Evolutionary conservation across 2,888 invertebrate genomes (phyloP), one percentile per base, ranked within the genome.

Genomic region (Sesia bembeciformis): DNA sequence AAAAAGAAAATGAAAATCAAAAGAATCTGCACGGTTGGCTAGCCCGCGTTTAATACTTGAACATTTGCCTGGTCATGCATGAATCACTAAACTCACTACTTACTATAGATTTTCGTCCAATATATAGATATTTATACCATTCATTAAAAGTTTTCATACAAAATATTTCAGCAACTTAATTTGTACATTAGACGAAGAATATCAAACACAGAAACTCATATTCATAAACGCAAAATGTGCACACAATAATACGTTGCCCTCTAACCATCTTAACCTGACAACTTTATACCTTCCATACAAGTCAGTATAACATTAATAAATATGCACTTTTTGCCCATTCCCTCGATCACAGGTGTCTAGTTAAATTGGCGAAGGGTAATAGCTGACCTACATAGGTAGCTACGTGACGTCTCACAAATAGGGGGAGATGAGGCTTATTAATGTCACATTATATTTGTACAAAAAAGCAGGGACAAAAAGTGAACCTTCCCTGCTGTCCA

Each of bases 391-490:
- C 75, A 77, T 64, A 68, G 72, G 77, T 72, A 72, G 43, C 46
- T 39, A 58, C 73, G 70, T 74, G 75, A 76, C 74, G 74, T 73
- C 67, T 69, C 68, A 52, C 64, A 64, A 70, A 73, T 75, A 76
- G 72, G 72, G 74, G 62, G 72, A 71, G 73, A 70, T 69, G 73
- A 70, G 76, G 76, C 80, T 82, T 76, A 80, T 81, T 80, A 80
- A 81, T 76, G 81, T 79, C 76, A 75, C 74, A 80, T 81, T 81
- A 79, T 77, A 76, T 75, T 72, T 61, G 68, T 66, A 71, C 70
- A 52, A 46, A 74, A 81, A 78, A 71, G 66, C 68, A 58, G 60
- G 66, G 62, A 68, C 70, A 78, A 82, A 84, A 81, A 77, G 72
- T 75, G 70, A 72, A 72, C 78, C 76, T 74, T 74, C 74, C 73